A percentile compares a stretch with the other conserved stretches of the same genome.
These are phyloP conservation scores for Sciurus vulgaris DNA, from an alignment of 2,797 vertebrate species.

Conservation along the genomic window DNA sequence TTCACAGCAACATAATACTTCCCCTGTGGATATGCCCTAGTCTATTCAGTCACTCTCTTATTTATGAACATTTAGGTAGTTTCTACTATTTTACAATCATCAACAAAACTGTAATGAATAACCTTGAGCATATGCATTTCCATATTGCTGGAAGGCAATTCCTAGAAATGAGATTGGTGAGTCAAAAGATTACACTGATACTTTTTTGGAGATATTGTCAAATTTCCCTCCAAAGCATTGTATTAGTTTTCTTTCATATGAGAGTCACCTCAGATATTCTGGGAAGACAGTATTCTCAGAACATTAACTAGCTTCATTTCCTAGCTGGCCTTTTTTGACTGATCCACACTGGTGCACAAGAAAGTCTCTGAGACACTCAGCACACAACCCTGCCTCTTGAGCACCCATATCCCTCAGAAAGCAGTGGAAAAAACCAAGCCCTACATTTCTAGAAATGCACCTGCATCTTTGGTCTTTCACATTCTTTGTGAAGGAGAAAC, in stretches of 20 bases:
- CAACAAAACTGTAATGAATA: conserved; percentile 7
- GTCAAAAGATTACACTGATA: conserved; percentile 31
- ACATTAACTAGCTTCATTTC: conserved; percentile 23
- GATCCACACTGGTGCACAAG: background rate
- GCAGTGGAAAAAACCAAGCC: background rate
- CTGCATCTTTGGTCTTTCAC: background rate
- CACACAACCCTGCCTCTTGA: background rate
- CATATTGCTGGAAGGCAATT: background rate
- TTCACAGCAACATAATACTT: background rate
- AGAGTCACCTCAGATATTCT: conserved; percentile 35
- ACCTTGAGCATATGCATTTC: background rate
- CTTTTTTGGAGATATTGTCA: conserved; percentile 51
- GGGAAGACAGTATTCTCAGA: conserved; percentile 52
- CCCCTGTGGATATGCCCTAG: background rate
- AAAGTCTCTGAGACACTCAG: background rate
- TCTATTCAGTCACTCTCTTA: background rate
- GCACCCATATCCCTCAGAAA: background rate
- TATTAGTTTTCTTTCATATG: conserved; percentile 11
- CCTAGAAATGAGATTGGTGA: background rate
- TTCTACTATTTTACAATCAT: conserved; percentile 36
- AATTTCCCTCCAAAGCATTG: background rate
- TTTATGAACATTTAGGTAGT: background rate
- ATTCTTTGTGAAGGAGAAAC: conserved; percentile 49
- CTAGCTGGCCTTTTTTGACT: background rate
- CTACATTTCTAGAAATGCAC: background rate